Conservation (phyloP, 1,140 invertebrate species). For the Samia ricini region DNA sequence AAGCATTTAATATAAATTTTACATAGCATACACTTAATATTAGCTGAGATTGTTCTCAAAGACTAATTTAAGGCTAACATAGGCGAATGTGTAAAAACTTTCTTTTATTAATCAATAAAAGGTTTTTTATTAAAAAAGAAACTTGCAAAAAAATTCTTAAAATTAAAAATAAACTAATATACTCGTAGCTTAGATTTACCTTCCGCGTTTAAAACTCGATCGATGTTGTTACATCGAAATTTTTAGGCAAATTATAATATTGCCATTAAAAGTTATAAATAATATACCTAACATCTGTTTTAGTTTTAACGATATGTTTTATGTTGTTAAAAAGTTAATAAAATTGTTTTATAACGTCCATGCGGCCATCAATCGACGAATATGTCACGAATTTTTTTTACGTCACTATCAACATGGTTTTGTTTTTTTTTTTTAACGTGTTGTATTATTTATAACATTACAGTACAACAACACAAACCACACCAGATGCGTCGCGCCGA, state of each 20-base stretch:
- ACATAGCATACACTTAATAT: too few species aligned
- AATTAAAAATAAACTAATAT: too few species aligned
- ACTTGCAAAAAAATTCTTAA: too few species aligned
- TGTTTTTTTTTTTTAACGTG: background rate
- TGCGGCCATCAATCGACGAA: background rate
- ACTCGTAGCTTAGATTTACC: too few species aligned
- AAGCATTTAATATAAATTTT: too few species aligned
- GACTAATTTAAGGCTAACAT: too few species aligned
- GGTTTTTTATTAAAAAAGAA: too few species aligned
- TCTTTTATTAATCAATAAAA: too few species aligned
- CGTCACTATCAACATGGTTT: background rate
- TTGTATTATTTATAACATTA: conserved; percentile 1
- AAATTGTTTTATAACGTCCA: background rate
- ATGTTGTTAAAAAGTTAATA: background rate
- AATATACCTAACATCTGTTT: background rate
- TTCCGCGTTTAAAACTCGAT: background rate
- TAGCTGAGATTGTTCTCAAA: too few species aligned
- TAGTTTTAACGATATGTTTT: background rate
- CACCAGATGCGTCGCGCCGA: conserved; percentile 39
- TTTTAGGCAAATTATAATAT: too few species aligned
- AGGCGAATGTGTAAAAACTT: too few species aligned
- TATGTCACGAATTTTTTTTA: background rate
- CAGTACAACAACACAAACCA: conserved; percentile 16
- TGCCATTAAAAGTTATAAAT: background rate
- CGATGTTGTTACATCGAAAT: background rate